Percentiles rank a stretch among this genome's conserved stretches.
Evolutionary conservation across 2,888 invertebrate species (phyloP).

Genomic region (Entomobrya proxima): DNA sequence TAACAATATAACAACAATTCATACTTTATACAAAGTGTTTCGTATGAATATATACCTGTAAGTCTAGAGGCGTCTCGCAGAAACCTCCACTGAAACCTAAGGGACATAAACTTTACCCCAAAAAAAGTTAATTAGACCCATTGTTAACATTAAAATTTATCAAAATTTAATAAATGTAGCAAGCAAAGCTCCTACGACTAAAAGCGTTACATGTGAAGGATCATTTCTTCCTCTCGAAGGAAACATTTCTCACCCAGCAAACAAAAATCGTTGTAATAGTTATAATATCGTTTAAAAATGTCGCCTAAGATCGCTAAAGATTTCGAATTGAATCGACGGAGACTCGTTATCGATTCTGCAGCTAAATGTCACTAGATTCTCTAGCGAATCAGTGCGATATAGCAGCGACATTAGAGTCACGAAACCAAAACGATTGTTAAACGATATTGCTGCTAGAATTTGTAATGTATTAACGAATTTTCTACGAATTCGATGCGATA

Average conservation of each 20-base stretch:
- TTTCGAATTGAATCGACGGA: neutral
- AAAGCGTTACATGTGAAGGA: no score
- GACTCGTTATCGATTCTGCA: neutral
- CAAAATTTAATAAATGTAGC: no score
- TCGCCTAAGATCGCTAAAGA: neutral
- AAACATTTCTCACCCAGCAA: no score
- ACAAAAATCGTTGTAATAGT: neutral
- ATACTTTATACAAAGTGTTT: no score
- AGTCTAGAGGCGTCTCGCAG: slow-evolving; percentile 91
- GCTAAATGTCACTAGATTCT: neutral
- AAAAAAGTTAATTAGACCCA: no score
- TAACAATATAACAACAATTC: neutral
- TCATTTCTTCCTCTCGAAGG: no score
- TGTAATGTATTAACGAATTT: no score
- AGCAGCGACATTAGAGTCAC: neutral
- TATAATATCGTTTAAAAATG: neutral
- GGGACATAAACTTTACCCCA: slow-evolving; percentile 94
- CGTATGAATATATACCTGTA: slow-evolving; percentile 86
- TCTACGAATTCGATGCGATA: neutral
- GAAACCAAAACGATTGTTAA: no score
- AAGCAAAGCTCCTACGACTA: no score
- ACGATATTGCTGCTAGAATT: no score
- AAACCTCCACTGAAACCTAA: slow-evolving; percentile 93
- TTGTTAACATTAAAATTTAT: no score
- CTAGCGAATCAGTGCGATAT: neutral